Percentiles rank a stretch among this genome's conserved stretches.
Evolutionary conservation across 2,113 vertebrate genomes (phyloP).

Genomic region (Psephotus haematonotus): DNA sequence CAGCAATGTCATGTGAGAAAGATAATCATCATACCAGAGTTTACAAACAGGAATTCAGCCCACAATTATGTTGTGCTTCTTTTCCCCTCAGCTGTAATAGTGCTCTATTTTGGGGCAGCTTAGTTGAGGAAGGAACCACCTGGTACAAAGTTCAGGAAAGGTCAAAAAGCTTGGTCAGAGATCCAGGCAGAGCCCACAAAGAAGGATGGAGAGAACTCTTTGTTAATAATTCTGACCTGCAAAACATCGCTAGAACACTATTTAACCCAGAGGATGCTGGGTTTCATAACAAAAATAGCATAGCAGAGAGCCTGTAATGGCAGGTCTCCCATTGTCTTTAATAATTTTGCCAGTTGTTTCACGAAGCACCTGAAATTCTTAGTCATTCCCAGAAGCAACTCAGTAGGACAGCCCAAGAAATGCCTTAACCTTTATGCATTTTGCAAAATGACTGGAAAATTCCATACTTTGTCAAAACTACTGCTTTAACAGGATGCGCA

Average conservation of each 20-base stretch:
- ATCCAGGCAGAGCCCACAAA: background rate
- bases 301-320: background rate
- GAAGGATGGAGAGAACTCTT: background rate
- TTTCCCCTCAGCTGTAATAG: background rate
- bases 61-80: rapidly evolving
- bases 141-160: background rate
- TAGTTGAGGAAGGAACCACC: background rate
- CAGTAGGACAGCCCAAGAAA: background rate
- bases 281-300: background rate
- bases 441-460: background rate
- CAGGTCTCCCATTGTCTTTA: background rate
- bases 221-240: background rate
- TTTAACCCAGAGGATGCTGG: background rate
- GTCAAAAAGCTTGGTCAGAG: background rate
- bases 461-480: background rate
- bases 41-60: background rate
- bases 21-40: background rate
- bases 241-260: background rate
- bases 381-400: background rate
- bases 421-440: background rate
- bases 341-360: background rate
- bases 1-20: background rate
- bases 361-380: background rate
- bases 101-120: background rate
- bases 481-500: background rate